Conservation (phyloP, 2,113 vertebrate species). For the Miniopterus natalensis region DNA sequence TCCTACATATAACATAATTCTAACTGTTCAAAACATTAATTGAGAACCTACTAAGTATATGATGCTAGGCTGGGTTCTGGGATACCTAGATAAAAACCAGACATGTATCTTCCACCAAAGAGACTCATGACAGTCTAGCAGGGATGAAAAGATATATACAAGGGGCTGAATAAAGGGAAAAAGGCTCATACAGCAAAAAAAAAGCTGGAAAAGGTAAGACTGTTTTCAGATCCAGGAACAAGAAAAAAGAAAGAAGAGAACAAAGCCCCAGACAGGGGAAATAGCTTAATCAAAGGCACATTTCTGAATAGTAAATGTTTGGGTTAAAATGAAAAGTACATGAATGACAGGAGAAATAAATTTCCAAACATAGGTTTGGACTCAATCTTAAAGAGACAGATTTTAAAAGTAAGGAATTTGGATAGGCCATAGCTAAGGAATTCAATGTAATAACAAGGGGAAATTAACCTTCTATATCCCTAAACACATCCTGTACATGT, state of each 20-base stretch:
- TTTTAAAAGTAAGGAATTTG: neutral
- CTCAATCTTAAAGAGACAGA: neutral
- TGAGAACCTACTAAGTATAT: neutral
- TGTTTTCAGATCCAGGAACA: neutral
- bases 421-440: neutral
- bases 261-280: neutral
- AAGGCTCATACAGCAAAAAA: neutral
- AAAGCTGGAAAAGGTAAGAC: neutral
- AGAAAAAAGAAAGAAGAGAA: neutral
- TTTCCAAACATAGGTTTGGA: neutral
- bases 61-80: neutral
- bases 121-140: neutral
- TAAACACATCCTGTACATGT: neutral
- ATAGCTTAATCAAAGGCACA: neutral
- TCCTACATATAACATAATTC: neutral
- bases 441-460: neutral
- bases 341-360: neutral
- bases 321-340: neutral
- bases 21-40: neutral
- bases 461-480: neutral
- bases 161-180: neutral
- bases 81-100: neutral
- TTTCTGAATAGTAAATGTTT: neutral
- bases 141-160: neutral
- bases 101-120: neutral